Evolutionary conservation across 2,888 invertebrate genomes (phyloP), one percentile per base, ranked within the genome.

Genomic region (Torymus texanus): DNA sequence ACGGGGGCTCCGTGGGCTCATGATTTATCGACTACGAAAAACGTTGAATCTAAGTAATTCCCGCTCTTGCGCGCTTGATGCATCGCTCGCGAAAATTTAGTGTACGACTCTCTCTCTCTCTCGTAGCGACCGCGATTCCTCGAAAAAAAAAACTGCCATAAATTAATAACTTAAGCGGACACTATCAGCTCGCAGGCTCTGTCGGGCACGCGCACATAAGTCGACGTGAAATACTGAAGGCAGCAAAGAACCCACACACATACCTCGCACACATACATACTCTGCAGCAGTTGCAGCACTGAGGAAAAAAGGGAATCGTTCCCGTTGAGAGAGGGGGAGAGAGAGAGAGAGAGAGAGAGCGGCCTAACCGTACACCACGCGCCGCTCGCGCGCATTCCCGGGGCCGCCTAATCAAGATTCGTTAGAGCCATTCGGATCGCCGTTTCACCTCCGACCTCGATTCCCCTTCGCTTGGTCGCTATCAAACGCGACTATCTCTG

Each of bases 391-490:
- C 51, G 50, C 71, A 51, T 50, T 21, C 29, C 14, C 68, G 14
- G 50, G 16, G 16, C n/a, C 13, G 18, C 29, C 70, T 58, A 75
- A 79, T 79, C 79, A 71, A 79, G 79, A 79, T 75, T 75, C 75
- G 79, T 79, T 75, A 75, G 61, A 70, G 66, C 16, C 67, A 63
- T 53, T 68, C 51, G 68, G 62, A 68, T 65, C 75, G 71, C 41
- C 65, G 61, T 67, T 76, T 73, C 72, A 80, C 80, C 80, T 80
- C n/a, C 59, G 77, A 80, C 80, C 80, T 65, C 70, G 70, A 80
- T 80, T 70, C 62, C 41, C 41, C 41, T 41, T 8, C 41, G 41
- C 41, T 41, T 2, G 18, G 53, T n/a, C 63, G 59, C 53, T 74
- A 79, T 75, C 77, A 66, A 72, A 72, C 18, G 5, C 66, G 77